phyloP scores from a whole-genome alignment of 2,888 invertebrate genomes.

The Eulithis prunata region DNA sequence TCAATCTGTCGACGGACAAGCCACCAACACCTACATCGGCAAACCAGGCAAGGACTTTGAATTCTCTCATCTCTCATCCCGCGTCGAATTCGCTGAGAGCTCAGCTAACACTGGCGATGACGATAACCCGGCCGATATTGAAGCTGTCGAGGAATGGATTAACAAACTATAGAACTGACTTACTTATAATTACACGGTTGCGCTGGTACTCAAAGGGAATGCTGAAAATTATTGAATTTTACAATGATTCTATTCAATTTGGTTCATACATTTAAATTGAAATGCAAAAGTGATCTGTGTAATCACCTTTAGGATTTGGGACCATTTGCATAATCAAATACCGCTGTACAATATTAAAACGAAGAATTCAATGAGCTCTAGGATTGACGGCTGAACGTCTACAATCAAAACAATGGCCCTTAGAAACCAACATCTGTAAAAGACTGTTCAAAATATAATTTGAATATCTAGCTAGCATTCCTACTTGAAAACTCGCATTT shows the following conservation, averaged over 20 bases:
- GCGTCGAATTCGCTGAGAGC: constrained; percentile 89
- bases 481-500: constrained; percentile 2
- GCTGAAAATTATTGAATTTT: too few species aligned
- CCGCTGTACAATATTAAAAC: too few species aligned
- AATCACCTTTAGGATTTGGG: background rate
- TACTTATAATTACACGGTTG: too few species aligned
- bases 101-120: constrained; percentile 84
- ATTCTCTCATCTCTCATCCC: constrained; percentile 88
- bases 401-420: too few species aligned
- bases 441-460: too few species aligned
- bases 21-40: constrained; percentile 88
- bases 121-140: constrained; percentile 86
- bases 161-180: constrained; percentile 73
- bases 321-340: background rate
- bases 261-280: too few species aligned
- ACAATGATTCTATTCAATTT: too few species aligned
- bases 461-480: background rate
- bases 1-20: constrained; percentile 88
- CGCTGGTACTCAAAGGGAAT: too few species aligned
- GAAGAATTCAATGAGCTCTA: too few species aligned
- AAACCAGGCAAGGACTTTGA: constrained; percentile 92
- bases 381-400: too few species aligned
- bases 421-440: too few species aligned
- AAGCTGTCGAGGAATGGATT: constrained; percentile 89
- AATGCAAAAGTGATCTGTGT: too few species aligned